Percentiles rank a stretch among this genome's conserved stretches.
Evolutionary conservation across 1,140 invertebrate genomes (phyloP).

Genomic region (Eriocheir sinensis): DNA sequence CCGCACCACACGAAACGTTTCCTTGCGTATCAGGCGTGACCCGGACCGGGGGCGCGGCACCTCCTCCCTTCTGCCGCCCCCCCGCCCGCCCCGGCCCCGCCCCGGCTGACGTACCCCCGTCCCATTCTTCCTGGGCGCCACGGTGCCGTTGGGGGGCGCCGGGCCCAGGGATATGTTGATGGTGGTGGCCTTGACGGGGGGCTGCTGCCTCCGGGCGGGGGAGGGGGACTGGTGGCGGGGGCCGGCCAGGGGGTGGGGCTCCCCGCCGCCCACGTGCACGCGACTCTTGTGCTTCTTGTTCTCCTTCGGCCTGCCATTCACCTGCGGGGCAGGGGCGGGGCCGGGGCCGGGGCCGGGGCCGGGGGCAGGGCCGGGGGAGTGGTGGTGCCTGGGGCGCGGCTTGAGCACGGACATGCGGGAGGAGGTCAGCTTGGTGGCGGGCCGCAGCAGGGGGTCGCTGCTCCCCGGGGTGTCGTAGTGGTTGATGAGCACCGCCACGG

Average conservation of each 20-base stretch:
- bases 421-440: slow-evolving; percentile 64
- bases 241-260: slow-evolving; percentile 4
- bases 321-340: background rate
- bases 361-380: background rate
- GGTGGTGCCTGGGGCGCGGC: background rate
- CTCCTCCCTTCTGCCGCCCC: background rate
- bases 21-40: slow-evolving; percentile 72
- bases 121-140: background rate
- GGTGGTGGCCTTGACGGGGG: slow-evolving; percentile 65
- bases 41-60: slow-evolving; percentile 35
- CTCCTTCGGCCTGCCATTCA: slow-evolving; percentile 48
- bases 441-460: slow-evolving; percentile 42
- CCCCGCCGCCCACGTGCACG: slow-evolving; percentile 62
- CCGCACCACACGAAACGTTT: slow-evolving; percentile 63
- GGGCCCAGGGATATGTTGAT: slow-evolving; percentile 71
- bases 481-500: slow-evolving; percentile 67
- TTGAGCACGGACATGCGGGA: slow-evolving; percentile 69
- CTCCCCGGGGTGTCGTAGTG: slow-evolving; percentile 48
- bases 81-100: background rate
- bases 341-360: background rate
- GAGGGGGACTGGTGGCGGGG: background rate
- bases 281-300: slow-evolving; percentile 71
- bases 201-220: background rate
- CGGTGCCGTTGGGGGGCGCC: slow-evolving; percentile 29
- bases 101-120: background rate